Evolutionary conservation across 2,888 invertebrate genomes (phyloP).

Genomic region (Tipula unca): DNA sequence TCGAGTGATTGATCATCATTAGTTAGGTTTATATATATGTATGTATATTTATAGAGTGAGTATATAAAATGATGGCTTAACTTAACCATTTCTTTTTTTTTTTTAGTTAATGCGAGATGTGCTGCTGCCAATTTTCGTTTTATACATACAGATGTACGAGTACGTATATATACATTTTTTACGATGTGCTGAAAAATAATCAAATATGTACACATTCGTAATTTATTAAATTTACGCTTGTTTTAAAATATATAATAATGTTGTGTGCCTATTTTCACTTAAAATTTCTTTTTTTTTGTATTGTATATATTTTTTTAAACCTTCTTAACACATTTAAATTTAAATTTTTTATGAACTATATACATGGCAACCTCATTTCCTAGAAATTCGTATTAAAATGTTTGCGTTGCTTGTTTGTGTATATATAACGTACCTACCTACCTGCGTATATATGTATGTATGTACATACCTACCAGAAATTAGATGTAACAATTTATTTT

Average conservation of each 20-base stretch:
- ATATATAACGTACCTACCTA: not conserved
- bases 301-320: not conserved
- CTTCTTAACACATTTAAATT: not conserved
- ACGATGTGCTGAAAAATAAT: not conserved
- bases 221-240: not conserved
- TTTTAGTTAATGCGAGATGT: not conserved
- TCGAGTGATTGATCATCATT: slow-evolving; percentile 8
- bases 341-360: not conserved
- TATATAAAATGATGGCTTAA: not conserved
- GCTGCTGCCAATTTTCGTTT: not conserved
- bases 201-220: not conserved
- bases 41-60: not conserved
- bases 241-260: not conserved
- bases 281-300: not conserved
- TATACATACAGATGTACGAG: not conserved
- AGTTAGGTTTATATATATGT: not conserved
- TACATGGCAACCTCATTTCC: not conserved
- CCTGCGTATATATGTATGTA: too few species aligned
- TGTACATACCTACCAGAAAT: not conserved
- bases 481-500: not conserved
- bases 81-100: not conserved
- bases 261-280: not conserved
- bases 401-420: not conserved
- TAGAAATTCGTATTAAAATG: too few species aligned
- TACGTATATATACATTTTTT: not conserved